Evolutionary conservation across 2,888 invertebrate species (phyloP).

Genomic region (Hydrotaea diabolus): DNA sequence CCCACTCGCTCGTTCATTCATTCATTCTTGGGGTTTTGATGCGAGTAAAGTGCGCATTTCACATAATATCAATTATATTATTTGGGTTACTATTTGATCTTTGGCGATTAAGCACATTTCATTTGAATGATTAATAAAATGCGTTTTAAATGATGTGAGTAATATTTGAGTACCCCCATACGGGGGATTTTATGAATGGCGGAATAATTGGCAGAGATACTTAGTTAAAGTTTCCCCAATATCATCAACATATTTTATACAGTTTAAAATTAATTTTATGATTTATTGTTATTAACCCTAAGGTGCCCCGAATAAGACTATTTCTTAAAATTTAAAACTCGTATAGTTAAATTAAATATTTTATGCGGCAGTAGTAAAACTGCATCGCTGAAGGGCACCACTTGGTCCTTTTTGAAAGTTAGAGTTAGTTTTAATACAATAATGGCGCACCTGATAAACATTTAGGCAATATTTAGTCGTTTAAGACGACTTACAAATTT

Average conservation of each 20-base stretch:
- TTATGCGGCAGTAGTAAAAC: too few relatives aligned
- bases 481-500: too few relatives aligned
- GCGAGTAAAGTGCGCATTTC: constrained; percentile 49
- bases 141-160: constrained; percentile 45
- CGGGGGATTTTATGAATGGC: neutral
- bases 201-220: neutral
- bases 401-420: too few relatives aligned
- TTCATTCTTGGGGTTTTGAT: constrained; percentile 12
- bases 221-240: neutral
- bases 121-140: constrained; percentile 46
- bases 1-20: too few relatives aligned
- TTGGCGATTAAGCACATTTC: constrained; percentile 55
- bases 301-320: neutral
- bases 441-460: too few relatives aligned
- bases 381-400: too few relatives aligned
- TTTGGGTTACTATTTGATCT: constrained; percentile 66
- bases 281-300: constrained; percentile 26
- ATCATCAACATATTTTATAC: neutral
- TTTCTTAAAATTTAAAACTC: too few relatives aligned
- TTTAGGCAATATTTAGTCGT: too few relatives aligned
- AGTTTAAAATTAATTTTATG: constrained; percentile 25
- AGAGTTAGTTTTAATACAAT: too few relatives aligned
- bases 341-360: too few relatives aligned
- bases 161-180: neutral
- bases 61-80: constrained; percentile 61